phyloP scores from a whole-genome alignment of 2,888 invertebrate species.

The Harpalus rufipes region DNA sequence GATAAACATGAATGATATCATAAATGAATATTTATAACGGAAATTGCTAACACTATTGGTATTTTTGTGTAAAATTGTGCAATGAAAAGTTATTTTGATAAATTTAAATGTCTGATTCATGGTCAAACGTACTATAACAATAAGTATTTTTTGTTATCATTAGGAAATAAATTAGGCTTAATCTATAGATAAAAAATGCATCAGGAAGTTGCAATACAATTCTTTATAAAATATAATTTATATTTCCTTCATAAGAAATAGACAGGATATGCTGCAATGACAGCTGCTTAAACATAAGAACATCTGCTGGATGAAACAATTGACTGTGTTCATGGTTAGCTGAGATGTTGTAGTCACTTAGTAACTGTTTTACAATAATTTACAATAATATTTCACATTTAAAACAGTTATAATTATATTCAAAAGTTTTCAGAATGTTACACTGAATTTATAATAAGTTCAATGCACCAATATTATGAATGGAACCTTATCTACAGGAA shows the following conservation, averaged over 20 bases:
- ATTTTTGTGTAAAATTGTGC: constrained; percentile 31
- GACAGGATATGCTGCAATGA: constrained; percentile 64
- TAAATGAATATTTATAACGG: constrained; percentile 45
- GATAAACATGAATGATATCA: constrained; percentile 47
- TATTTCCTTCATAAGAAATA: constrained; percentile 54
- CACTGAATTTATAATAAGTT: background rate
- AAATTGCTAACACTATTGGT: constrained; percentile 45
- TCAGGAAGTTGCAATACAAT: background rate
- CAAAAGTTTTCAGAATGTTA: background rate
- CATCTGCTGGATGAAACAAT: constrained; percentile 60
- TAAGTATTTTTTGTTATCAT: constrained; percentile 26
- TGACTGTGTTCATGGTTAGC: constrained; percentile 19
- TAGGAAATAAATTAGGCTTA: constrained; percentile 4
- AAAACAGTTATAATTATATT: background rate
- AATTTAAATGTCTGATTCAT: constrained; percentile 19
- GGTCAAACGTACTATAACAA: constrained; percentile 24
- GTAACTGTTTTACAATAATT: constrained; percentile 1
- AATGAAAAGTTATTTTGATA: constrained; percentile 12
- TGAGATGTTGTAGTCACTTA: constrained; percentile 4
- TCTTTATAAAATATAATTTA: constrained; percentile 35
- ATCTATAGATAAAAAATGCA: background rate
- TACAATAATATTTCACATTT: background rate
- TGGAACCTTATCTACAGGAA: constrained; percentile 33
- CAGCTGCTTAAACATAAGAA: constrained; percentile 62
- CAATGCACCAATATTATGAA: constrained; percentile 38